Evolutionary conservation across 30 jellyfish, hydroid and myxozoan genomes (phyloP), one percentile per base, ranked within the genome.

Genomic region (Sanderia malayensis): DNA sequence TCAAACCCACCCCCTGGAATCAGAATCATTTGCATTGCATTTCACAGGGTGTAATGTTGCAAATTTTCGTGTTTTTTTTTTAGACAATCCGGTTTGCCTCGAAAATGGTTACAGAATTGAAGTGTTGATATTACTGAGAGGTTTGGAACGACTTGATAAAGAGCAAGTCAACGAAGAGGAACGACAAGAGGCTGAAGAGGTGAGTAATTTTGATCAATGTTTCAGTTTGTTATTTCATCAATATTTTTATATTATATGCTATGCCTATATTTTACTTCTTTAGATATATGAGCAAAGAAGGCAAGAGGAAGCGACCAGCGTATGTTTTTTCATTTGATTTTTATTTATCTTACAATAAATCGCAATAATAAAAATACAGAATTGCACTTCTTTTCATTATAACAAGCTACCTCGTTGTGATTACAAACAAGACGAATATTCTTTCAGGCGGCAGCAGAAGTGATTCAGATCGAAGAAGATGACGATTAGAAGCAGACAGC

Each of bases 111-210:
- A 92, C 83, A 67, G 98, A 25, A 72, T 92, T 30, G 98, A 92
- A 49, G 89, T 85, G 27, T 76, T 92, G 63, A 94, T 92, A 24
- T 49, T 75, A 6, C 61, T 92, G 67, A 77, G 96, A 27, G 21
- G 91, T 28, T 81, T 92, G 1, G 98, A 84, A 69, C 49, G 98
- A 46, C 89, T 92, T 1, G 98, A 92, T 46, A 94, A 92, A 67
- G 98, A 92, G 25, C 84, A 72, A 8, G 80, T 86, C 34, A 70
- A 70, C 29, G 95, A 83, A 37, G 96, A 84, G 33, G 98, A 92
- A 46, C 45, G 98, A 31, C 93, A 81, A 47, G 98, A 83, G 33
- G 98, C 98, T 1, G 98, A 92, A 62, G 96, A 92, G 89, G 95
- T 92, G 17, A 44, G 62, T 24, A 17, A 37, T 55, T 55, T 55